Evolutionary conservation across 2,797 vertebrate genomes (phyloP).

Genomic region (Oryzias sinensis): DNA sequence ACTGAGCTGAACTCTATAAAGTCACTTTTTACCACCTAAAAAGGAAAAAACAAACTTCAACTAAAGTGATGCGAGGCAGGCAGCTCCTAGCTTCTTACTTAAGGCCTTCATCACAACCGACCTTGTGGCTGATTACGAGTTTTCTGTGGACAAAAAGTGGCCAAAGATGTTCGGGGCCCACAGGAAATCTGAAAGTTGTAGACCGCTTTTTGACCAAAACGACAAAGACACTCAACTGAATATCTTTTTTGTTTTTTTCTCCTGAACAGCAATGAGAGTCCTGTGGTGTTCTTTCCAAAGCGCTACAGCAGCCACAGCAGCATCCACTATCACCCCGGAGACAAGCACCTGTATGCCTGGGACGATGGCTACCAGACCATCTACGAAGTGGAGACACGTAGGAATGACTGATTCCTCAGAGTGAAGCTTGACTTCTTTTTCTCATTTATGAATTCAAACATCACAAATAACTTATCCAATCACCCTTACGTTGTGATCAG

Average conservation of each 20-base stretch:
- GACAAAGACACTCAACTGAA: neutral
- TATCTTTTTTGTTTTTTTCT: neutral
- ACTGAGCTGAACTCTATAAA: too few relatives aligned
- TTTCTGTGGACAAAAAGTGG: too few relatives aligned
- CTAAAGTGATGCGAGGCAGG: too few relatives aligned
- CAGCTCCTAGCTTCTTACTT: too few relatives aligned
- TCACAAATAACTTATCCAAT: neutral
- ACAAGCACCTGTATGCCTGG: slow-evolving; percentile 91
- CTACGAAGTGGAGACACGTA: slow-evolving; percentile 84
- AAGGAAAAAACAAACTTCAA: too few relatives aligned
- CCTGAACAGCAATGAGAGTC: slow-evolving; percentile 54
- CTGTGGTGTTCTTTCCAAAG: slow-evolving; percentile 85
- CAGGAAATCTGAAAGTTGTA: too few relatives aligned
- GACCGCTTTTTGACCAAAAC: too few relatives aligned
- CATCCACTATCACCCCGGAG: slow-evolving; percentile 87
- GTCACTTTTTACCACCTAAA: too few relatives aligned
- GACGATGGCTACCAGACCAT: slow-evolving; percentile 92
- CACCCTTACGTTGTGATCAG: slow-evolving; percentile 39
- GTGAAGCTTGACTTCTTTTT: slow-evolving; percentile 5
- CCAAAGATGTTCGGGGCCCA: too few relatives aligned
- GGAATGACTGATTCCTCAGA: slow-evolving; percentile 39
- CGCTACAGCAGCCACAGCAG: slow-evolving; percentile 85
- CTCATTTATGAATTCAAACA: neutral
- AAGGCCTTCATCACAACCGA: too few relatives aligned
- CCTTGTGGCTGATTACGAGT: too few relatives aligned